A percentile compares a stretch with the other conserved stretches of the same genome.
phyloP scores from a whole-genome alignment of 2,888 invertebrate species.

The Chrysina gloriosa region DNA sequence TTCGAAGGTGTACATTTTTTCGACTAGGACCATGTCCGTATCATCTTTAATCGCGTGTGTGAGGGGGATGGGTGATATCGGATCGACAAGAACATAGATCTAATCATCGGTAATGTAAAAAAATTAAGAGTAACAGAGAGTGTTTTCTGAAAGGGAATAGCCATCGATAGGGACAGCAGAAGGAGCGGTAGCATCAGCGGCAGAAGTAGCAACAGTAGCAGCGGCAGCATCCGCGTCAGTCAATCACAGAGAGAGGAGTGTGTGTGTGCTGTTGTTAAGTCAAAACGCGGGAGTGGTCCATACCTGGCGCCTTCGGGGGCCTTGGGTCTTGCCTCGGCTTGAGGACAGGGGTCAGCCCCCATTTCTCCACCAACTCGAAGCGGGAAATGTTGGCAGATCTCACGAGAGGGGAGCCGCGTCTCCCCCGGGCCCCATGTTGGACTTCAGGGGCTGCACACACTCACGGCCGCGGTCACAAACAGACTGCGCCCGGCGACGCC shows the following conservation, averaged over 20 bases:
- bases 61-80: too few species aligned
- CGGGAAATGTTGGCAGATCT: constrained; percentile 92
- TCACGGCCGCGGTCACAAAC: constrained; percentile 64
- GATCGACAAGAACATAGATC: too few species aligned
- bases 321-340: constrained; percentile 93
- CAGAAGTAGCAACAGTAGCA: too few species aligned
- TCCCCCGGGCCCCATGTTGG: constrained; percentile 73
- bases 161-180: too few species aligned
- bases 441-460: constrained; percentile 66
- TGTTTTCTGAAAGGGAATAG: too few species aligned
- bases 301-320: constrained; percentile 85
- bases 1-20: too few species aligned
- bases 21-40: too few species aligned
- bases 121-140: too few species aligned
- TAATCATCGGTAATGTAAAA: too few species aligned
- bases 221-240: too few species aligned
- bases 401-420: constrained; percentile 72
- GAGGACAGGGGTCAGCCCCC: constrained; percentile 98
- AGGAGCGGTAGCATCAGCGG: too few species aligned
- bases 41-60: too few species aligned
- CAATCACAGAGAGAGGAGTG: background rate
- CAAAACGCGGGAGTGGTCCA: constrained; percentile 51
- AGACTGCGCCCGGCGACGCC: constrained; percentile 63
- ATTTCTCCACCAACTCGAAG: constrained; percentile 97
- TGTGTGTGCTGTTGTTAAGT: constrained; percentile 2